A percentile compares a stretch with the other conserved stretches of the same genome.
These are phyloP conservation scores for Nothoprocta pentlandii DNA, from an alignment of 2,113 vertebrate species.

Conservation along the genomic window DNA sequence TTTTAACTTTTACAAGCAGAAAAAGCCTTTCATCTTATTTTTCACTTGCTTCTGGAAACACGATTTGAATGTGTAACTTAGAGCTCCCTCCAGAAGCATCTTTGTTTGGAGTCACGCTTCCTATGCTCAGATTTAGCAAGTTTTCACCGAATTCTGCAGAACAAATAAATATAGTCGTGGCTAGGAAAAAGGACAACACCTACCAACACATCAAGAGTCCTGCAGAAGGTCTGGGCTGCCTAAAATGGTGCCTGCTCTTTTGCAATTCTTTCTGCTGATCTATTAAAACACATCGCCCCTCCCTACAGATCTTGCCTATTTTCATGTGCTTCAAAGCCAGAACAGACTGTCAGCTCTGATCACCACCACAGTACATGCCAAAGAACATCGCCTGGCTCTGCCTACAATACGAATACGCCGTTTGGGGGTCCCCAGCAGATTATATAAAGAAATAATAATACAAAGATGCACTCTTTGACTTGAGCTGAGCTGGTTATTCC, in stretches of 20 bases:
- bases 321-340: neutral
- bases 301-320: neutral
- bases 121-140: conserved; percentile 16
- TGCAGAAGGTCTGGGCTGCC: neutral
- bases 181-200: neutral
- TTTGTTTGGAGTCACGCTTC: conserved; percentile 26
- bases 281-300: neutral
- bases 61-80: neutral
- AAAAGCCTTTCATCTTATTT: neutral
- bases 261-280: neutral
- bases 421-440: neutral
- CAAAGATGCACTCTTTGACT: conserved; percentile 10
- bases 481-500: conserved; percentile 15
- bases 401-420: neutral
- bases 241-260: neutral
- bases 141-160: conserved; percentile 28
- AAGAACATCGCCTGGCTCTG: neutral
- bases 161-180: conserved; percentile 1
- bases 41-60: conserved; percentile 17
- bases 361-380: neutral
- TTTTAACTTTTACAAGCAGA: neutral
- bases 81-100: conserved; percentile 6
- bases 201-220: neutral
- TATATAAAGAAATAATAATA: neutral
- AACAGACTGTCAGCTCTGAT: neutral